phyloP scores from a whole-genome alignment of 2,797 vertebrate genomes.

The Pipistrellus kuhlii region DNA sequence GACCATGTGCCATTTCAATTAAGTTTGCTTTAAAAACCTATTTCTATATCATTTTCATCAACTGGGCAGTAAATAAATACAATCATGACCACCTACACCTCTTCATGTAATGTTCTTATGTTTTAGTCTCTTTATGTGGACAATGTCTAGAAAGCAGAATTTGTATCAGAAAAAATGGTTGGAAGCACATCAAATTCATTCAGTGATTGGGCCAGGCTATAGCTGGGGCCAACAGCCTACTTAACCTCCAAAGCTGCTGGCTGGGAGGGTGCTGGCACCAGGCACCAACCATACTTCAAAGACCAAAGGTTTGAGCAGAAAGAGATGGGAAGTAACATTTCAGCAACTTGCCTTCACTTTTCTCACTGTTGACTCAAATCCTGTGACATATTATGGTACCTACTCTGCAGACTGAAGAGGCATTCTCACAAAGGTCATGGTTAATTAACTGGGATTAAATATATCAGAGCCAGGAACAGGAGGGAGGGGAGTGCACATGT shows the following conservation, averaged over 20 bases:
- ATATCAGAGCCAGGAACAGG: accelerated
- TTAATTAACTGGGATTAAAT: neutral
- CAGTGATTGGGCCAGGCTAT: accelerated
- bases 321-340: neutral
- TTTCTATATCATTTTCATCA: neutral
- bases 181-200: neutral
- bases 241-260: neutral
- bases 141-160: neutral
- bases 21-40: neutral
- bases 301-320: neutral
- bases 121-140: neutral
- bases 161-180: neutral
- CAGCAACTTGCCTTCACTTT: neutral
- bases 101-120: neutral
- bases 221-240: accelerated
- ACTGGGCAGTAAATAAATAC: neutral
- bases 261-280: neutral
- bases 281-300: accelerated
- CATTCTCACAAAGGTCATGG: neutral
- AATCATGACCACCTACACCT: neutral
- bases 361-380: neutral
- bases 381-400: neutral
- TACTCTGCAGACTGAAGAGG: neutral
- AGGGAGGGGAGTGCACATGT: neutral
- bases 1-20: neutral